phyloP scores from a whole-genome alignment of 1,140 invertebrate genomes.

The Panonychus citri region DNA sequence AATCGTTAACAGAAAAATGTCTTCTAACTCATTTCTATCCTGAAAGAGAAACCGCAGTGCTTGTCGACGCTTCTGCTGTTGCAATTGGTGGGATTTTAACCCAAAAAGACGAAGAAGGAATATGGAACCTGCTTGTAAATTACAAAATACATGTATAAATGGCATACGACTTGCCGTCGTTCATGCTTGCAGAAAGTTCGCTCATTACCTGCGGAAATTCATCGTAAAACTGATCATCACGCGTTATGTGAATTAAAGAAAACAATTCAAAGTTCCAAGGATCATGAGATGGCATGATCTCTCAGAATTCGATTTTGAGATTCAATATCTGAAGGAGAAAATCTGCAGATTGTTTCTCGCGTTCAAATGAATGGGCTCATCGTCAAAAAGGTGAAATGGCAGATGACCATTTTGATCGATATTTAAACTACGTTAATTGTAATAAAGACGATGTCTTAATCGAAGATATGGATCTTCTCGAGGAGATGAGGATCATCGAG shows the following conservation, averaged over 20 bases:
- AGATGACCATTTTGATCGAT: neutral
- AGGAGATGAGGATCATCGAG: neutral
- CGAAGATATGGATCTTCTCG: neutral
- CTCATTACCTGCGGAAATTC: constrained; percentile 28
- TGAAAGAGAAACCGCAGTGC: neutral
- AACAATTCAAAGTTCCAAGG: constrained; percentile 21
- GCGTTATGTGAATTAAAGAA: constrained; percentile 24
- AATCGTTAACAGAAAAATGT: neutral
- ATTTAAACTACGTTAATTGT: neutral
- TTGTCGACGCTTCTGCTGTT: constrained; percentile 15
- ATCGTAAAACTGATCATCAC: constrained; percentile 28
- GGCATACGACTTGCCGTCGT: constrained; percentile 26
- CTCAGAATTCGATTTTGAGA: constrained; percentile 25
- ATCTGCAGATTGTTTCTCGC: neutral
- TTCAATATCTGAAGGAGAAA: constrained; percentile 9
- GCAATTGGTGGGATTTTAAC: constrained; percentile 19
- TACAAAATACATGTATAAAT: constrained; percentile 23
- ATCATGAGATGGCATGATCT: constrained; percentile 28
- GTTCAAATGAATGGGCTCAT: neutral
- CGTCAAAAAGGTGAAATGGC: neutral
- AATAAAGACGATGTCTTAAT: too few relatives aligned
- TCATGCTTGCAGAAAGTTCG: constrained; percentile 24
- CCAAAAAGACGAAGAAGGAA: constrained; percentile 11
- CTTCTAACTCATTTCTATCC: neutral
- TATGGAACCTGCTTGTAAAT: constrained; percentile 15